Evolutionary conservation across 2,113 vertebrate genomes (phyloP), one percentile per base, ranked within the genome.

Genomic region (Trachemys scripta): DNA sequence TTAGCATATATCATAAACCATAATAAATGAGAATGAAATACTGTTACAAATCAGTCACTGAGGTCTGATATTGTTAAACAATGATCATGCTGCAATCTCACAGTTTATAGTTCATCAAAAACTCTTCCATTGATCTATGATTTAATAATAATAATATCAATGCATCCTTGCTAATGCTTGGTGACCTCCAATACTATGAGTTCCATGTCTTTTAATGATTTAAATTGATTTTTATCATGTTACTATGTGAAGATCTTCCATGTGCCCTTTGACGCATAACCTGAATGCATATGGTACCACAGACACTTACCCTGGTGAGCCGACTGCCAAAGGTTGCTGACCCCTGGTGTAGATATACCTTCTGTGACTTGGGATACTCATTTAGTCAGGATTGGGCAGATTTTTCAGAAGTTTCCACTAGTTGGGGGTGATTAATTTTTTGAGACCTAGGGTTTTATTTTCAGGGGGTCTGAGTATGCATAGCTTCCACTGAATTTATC

Each of bases 401-500:
- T 10, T 78, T 42, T 45, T 7, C 0, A 27, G 17, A 49, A 10
- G 25, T 59, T 92, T 72, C 14, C 22, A 50, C 57, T 90, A 62
- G 45, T 89, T 93, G 50, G 8, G 22, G n/a, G 16, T 85, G 31
- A 81, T 76, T 81, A 59, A 4, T 8, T 90, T 86, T 82, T 85
- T 51, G 89, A 20, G 42, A 88, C 11, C 42, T 80, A 4, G 24
- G 51, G 6, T 79, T 89, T 92, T 89, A 80, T 42, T 82, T 16
- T 38, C 83, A 79, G 49, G 4, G 16, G 50, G 45, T 13, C 83
- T 35, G 94, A 88, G 27, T 59, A 87, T 80, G 65, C 38, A 62
- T 29, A 59, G 51, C 92, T 91, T 93, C 80, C 47, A 90, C 9
- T 57, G 59, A 85, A 89, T 87, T 89, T 94, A 92, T 16, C 16